Evolutionary conservation across 2,888 invertebrate genomes (phyloP).

Genomic region (Drosophila recens): DNA sequence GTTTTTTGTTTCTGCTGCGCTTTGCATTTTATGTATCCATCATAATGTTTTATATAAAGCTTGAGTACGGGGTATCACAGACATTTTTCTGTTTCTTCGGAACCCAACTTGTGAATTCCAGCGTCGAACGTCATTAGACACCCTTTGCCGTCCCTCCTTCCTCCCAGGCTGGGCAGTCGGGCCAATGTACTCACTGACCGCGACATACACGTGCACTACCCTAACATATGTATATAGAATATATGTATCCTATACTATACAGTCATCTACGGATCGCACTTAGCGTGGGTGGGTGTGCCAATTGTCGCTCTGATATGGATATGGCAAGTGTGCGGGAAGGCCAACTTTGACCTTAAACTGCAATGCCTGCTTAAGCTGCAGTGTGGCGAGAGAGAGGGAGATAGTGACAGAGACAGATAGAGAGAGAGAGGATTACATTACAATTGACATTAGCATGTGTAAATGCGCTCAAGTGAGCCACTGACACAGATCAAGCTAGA

Average conservation of each 20-base stretch:
- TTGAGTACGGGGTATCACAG: slow-evolving; percentile 42
- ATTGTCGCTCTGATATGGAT: slow-evolving; percentile 51
- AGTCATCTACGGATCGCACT: slow-evolving; percentile 17
- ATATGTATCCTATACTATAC: not conserved
- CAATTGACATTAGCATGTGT: slow-evolving; percentile 78
- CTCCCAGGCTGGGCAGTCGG: slow-evolving; percentile 20
- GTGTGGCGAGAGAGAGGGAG: not conserved
- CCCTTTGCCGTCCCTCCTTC: slow-evolving; percentile 11
- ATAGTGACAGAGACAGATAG: not conserved
- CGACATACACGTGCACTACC: slow-evolving; percentile 46
- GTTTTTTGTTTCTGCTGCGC: slow-evolving; percentile 48
- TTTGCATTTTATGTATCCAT: slow-evolving; percentile 55
- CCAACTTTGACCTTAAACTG: slow-evolving; percentile 83
- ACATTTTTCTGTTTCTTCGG: slow-evolving; percentile 52
- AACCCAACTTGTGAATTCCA: slow-evolving; percentile 66
- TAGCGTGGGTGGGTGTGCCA: slow-evolving; percentile 71
- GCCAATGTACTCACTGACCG: slow-evolving; percentile 65
- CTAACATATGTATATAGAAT: not conserved
- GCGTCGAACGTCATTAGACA: slow-evolving; percentile 62
- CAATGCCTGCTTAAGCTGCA: slow-evolving; percentile 39
- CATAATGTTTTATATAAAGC: slow-evolving; percentile 16
- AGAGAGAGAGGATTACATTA: slow-evolving; percentile 6
- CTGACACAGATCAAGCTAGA: slow-evolving; percentile 75
- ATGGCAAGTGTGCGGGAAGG: slow-evolving; percentile 9
- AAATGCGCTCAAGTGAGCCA: slow-evolving; percentile 80